Base-by-base conservation (phyloP, 2,888 invertebrate species). In the Phyto melanocephala region DNA sequence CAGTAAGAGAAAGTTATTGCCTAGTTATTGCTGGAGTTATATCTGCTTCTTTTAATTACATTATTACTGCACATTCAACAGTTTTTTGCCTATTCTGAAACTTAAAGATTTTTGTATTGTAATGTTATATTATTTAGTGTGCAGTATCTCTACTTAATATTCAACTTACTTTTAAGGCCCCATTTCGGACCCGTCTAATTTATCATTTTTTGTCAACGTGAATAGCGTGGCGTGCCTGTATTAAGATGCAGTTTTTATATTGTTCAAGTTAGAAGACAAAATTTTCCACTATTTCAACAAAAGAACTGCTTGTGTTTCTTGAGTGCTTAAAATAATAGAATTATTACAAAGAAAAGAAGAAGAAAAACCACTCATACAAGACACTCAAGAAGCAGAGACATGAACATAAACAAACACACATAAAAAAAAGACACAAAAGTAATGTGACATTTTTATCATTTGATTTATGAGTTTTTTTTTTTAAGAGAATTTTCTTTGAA, bases 371-470 rank as follows among this genome's bases (percentile, higher is more conserved):
- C 28, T 22, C 45, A 20, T 63, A 47, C 24, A 45, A 17, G 6
- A 5, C 45, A 63, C 45, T 62, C 15, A 17, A 28, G 15, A 0
- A 63, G 24, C 37, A 67, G 13, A 67, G 67, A 50, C 67, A 67
- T 37, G 15, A 11, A 54, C 1, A 15, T 20, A 65, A 45, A 28
- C 33, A 45, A 1, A 35, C 28, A 6, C 6, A 5, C 6, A 3
- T 10, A 28, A 60, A 50, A 37, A 45, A 3, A 15, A 11, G 2
- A 35, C 3, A 22, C n/a, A 58, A 13, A 68, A 60, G 40, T 60
- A 60, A 40, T 68, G 68, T 70, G 77, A 77, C 68, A 62, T 33
- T 77, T 76, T 70, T 77, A 77, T 77, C 77, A 68, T 54, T 40
- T 68, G 68, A 77, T 77, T 77, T 68, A 68, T 77, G 77, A 20